phyloP scores from a whole-genome alignment of 1,140 invertebrate species.

The Eupristina koningsbergeri region DNA sequence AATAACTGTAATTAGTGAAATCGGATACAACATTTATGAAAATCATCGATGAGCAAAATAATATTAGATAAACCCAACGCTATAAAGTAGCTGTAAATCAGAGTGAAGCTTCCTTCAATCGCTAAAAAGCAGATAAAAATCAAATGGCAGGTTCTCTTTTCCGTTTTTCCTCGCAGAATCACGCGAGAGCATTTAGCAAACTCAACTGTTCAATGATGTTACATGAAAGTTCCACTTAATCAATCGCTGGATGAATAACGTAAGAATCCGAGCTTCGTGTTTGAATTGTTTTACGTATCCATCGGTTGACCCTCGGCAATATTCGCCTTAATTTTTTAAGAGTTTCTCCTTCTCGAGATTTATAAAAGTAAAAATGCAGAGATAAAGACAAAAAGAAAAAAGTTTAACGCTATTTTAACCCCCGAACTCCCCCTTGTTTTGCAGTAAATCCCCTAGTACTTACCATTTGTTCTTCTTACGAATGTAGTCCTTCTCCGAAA shows the following conservation, averaged over 20 bases:
- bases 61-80: not conserved
- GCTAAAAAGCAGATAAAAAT: not conserved
- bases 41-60: not conserved
- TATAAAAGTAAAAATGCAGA: not conserved
- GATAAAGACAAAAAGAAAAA: not conserved
- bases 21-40: not conserved
- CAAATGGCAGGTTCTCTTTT: not conserved
- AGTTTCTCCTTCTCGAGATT: not conserved
- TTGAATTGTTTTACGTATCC: not conserved
- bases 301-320: not conserved
- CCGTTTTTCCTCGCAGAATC: not conserved
- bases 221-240: not conserved
- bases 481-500: slow-evolving; percentile 98
- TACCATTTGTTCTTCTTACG: slow-evolving; percentile 99
- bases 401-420: not conserved
- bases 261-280: not conserved
- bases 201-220: not conserved
- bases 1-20: not conserved
- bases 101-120: not conserved
- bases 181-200: not conserved
- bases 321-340: not conserved
- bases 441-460: slow-evolving; percentile 49
- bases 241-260: not conserved
- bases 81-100: not conserved
- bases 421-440: not conserved